Evolutionary conservation across 1,140 invertebrate species (phyloP).

Genomic region (Orussus abietinus): DNA sequence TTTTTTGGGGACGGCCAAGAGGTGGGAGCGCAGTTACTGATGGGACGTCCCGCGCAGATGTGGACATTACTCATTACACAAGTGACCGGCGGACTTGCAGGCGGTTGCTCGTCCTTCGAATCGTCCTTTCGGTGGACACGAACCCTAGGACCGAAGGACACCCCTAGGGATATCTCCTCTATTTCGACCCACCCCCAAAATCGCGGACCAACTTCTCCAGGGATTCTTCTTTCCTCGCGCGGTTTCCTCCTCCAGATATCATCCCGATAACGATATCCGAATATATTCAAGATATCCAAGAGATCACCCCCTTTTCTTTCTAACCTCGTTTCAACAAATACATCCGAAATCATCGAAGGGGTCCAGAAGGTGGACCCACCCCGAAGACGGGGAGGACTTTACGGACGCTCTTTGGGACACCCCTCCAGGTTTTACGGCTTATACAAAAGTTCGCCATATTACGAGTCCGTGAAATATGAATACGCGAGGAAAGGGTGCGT

Average conservation of each 20-base stretch:
- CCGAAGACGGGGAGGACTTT: not conserved
- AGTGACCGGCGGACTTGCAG: slow-evolving; percentile 24
- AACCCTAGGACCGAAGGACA: too few species aligned
- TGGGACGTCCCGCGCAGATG: slow-evolving; percentile 50
- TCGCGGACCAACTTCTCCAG: too few species aligned
- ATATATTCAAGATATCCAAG: too few species aligned
- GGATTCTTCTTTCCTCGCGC: too few species aligned
- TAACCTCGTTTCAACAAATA: too few species aligned
- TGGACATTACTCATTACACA: slow-evolving; percentile 51
- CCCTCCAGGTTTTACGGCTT: slow-evolving; percentile 45
- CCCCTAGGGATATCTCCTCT: too few species aligned
- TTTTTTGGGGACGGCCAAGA: slow-evolving; percentile 27
- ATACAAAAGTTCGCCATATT: slow-evolving; percentile 54
- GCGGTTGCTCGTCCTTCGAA: not conserved
- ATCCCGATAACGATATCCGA: too few species aligned
- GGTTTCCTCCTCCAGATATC: too few species aligned
- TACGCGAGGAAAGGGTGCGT: slow-evolving; percentile 35
- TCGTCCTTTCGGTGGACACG: slow-evolving; percentile 3
- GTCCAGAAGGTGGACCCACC: too few species aligned
- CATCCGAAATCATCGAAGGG: too few species aligned
- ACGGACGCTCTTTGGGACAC: slow-evolving; percentile 12
- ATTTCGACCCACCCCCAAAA: too few species aligned
- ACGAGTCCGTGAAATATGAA: slow-evolving; percentile 52
- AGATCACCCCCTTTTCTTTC: too few species aligned
- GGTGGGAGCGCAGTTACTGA: slow-evolving; percentile 40